These are phyloP conservation scores for Eubasilissa splendida DNA, from an alignment of 2,888 invertebrate genomes.

Conservation along the genomic window DNA sequence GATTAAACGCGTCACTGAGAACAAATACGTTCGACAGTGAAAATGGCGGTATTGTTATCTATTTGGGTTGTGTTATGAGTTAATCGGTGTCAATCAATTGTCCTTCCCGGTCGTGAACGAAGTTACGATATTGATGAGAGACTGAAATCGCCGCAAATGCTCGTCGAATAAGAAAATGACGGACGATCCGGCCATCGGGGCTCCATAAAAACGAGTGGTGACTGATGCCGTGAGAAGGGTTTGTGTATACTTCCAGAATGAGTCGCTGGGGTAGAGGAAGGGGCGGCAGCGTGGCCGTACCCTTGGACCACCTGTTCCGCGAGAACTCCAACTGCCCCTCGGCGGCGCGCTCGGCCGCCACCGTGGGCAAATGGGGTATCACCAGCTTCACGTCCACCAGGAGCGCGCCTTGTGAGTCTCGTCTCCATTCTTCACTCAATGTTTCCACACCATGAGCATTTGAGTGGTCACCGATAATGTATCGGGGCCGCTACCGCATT, in stretches of 20 bases:
- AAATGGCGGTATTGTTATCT: conserved; percentile 75
- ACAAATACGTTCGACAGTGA: conserved; percentile 62
- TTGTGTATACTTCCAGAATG: conserved; percentile 63
- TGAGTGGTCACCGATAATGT: neutral
- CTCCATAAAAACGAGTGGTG: conserved; percentile 38
- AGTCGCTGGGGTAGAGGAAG: conserved; percentile 61
- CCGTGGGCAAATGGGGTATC: conserved; percentile 95
- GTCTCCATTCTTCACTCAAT: neutral
- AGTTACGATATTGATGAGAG: conserved; percentile 58
- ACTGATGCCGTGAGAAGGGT: conserved; percentile 64
- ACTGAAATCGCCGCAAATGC: conserved; percentile 36
- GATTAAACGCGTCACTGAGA: conserved; percentile 49
- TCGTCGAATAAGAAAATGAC: conserved; percentile 22
- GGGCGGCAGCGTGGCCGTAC: conserved; percentile 75
- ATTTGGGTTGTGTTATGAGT: conserved; percentile 66
- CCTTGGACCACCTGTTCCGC: conserved; percentile 75
- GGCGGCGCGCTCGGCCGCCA: conserved; percentile 91
- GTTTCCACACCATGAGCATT: neutral
- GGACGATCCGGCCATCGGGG: conserved; percentile 33
- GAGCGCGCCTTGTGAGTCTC: conserved; percentile 78
- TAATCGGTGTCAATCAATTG: conserved; percentile 63
- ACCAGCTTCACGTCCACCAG: conserved; percentile 94
- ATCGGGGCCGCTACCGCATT: too few relatives aligned
- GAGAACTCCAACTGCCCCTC: conserved; percentile 90
- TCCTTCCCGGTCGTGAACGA: conserved; percentile 58